Evolutionary conservation across 2,888 invertebrate species (phyloP), one percentile per base, ranked within the genome.

Genomic region (Drosophila longiperda): DNA sequence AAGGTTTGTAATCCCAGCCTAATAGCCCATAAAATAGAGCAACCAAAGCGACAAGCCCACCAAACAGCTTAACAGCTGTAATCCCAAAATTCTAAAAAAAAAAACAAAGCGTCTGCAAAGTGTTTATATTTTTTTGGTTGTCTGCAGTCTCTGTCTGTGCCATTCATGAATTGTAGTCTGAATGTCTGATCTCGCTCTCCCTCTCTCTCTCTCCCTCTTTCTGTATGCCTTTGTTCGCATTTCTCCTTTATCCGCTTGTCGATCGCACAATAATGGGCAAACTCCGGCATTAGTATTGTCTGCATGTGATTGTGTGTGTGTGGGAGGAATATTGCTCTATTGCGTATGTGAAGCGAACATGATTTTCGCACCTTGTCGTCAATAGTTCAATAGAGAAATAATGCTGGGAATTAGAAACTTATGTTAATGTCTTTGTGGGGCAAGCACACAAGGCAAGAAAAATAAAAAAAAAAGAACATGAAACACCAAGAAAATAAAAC

Each of bases 1-100:
- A 59, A 29, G 32, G 36, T 70, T 50, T 34, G 38, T 86, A 86
- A 84, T 83, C 83, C 62, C 29, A 36, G 67, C 66, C 70, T 72
- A 78, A 74, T 74, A 66, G 67, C 33, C 75, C 72, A 40, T 71
- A 63, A 82, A 82, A 67, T 85, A 83, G 80, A 80, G 86, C 78
- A 78, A 52, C 60, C 55, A 63, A 66, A 64, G 36, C 59, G 64
- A 71, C 78, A 75, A 77, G 23, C 83, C 83, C 81, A 87, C 82
- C 73, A 87, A 86, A 86, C 87, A 87, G 85, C 85, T 87, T 82
- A 85, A 77, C 75, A 82, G 71, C 79, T 87, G 75, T 87, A 87
- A 87, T 87, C 87, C 81, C 66, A 32, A 79, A 87, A 82, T 87
- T 85, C 83, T 40, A 52, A 78, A 82, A 80, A 82, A 82, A 68